These are phyloP conservation scores for Gavialis gangeticus DNA, from an alignment of 2,113 vertebrate species.

Conservation along the genomic window DNA sequence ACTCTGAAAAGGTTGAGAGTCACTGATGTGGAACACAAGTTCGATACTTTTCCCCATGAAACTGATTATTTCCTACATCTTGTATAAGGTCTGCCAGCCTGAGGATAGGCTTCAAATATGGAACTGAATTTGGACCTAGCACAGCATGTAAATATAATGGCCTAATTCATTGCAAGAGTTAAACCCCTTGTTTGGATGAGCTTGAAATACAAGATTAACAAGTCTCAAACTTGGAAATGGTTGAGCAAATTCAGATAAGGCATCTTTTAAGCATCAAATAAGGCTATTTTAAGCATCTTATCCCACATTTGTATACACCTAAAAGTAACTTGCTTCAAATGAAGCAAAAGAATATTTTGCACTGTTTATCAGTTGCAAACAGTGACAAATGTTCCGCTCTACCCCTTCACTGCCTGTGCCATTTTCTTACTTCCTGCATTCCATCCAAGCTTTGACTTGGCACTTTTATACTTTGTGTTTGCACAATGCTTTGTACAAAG, in stretches of 20 bases:
- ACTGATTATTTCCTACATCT: not conserved
- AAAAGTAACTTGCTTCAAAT: not conserved
- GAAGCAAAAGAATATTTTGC: not conserved
- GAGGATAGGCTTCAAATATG: conserved; percentile 41
- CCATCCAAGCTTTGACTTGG: conserved; percentile 22
- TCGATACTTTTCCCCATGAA: not conserved
- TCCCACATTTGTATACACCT: not conserved
- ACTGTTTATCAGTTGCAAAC: not conserved
- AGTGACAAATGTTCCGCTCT: not conserved
- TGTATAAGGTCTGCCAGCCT: not conserved
- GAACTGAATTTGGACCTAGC: not conserved
- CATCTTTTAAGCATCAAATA: too few species aligned
- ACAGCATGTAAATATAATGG: conserved; percentile 15
- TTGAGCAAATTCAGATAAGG: not conserved
- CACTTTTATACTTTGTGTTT: not conserved
- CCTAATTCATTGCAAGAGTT: conserved; percentile 41
- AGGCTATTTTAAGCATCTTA: not conserved
- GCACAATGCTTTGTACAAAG: not conserved
- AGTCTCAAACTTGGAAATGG: not conserved
- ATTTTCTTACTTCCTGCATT: conserved; percentile 65
- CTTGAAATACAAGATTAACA: conserved; percentile 57
- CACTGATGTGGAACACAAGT: too few species aligned
- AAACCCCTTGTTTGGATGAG: conserved; percentile 19
- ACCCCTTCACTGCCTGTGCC: conserved; percentile 27
- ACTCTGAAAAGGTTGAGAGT: not conserved